Percentiles rank a stretch among this genome's conserved stretches.
Conservation (phyloP, 2,113 vertebrate species). For the Crotophaga sulcirostris region DNA sequence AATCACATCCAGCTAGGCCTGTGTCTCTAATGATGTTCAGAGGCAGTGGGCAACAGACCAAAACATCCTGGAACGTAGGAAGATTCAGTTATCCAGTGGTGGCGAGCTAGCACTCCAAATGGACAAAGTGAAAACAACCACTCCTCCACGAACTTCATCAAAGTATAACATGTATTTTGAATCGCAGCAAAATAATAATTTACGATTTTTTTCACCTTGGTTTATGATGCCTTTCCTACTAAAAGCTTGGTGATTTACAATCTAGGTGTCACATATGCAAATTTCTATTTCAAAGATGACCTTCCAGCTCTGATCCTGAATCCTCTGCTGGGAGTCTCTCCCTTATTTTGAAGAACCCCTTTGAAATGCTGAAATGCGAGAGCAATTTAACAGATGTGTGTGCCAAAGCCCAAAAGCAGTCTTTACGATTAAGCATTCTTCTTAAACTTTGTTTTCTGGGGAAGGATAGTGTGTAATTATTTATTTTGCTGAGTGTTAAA, state of each 20-base stretch:
- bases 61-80: neutral
- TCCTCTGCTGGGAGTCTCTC: neutral
- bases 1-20: neutral
- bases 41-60: neutral
- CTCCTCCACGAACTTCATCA: neutral
- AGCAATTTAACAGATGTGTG: neutral
- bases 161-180: neutral
- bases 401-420: neutral
- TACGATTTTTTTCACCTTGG: neutral
- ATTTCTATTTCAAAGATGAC: neutral
- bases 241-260: neutral
- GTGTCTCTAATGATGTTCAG: neutral
- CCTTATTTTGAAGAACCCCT: neutral
- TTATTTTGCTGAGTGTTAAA: slow-evolving; percentile 21
- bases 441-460: neutral
- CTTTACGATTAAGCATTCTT: neutral
- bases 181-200: neutral
- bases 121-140: neutral
- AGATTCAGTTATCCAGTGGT: neutral
- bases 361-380: neutral
- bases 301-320: neutral
- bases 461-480: neutral
- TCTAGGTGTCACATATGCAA: neutral
- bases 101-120: neutral
- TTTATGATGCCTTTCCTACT: neutral